These are phyloP conservation scores for Gasterosteus aculeatus DNA, from an alignment of 2,113 vertebrate genomes.

Conservation along the genomic window DNA sequence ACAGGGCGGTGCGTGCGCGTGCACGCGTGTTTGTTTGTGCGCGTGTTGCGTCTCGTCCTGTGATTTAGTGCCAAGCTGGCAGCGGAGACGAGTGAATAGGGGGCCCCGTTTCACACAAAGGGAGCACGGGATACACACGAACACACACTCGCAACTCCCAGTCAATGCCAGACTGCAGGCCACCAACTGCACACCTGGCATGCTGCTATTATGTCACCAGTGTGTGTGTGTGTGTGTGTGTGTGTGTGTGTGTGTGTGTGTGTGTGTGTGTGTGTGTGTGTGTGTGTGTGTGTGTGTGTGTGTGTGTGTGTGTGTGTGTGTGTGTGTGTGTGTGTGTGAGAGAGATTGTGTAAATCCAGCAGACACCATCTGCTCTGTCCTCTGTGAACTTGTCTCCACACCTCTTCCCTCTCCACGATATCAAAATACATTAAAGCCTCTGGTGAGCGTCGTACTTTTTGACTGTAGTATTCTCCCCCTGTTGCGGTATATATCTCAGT, in stretches of 20 bases:
- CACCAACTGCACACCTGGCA: conserved; percentile 80
- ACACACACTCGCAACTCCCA: conserved; percentile 47
- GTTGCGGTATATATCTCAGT: background rate
- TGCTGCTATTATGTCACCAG: conserved; percentile 79
- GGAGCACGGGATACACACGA: conserved; percentile 47
- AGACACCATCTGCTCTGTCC: conserved; percentile 80
- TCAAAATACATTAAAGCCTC: conserved; percentile 27
- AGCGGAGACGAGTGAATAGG: conserved; percentile 74
- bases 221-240: conserved; percentile 26
- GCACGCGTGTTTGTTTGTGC: conserved; percentile 9
- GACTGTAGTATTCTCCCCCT: background rate
- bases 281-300: conserved; percentile 28
- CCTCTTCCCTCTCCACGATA: conserved; percentile 38
- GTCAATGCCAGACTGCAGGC: conserved; percentile 74
- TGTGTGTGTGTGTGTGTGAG: conserved; percentile 32
- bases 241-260: conserved; percentile 32
- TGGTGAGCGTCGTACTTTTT: background rate
- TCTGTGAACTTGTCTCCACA: conserved; percentile 74
- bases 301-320: conserved; percentile 35
- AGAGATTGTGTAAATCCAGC: conserved; percentile 71
- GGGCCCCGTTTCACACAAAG: conserved; percentile 78
- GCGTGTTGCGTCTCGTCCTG: conserved; percentile 66
- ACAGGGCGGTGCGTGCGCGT: conserved; percentile 46
- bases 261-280: conserved; percentile 40
- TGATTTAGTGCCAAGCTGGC: conserved; percentile 82